Percentiles rank a stretch among this genome's conserved stretches.
Conservation (phyloP, 2,113 vertebrate species). For the Syngnathoides biaculeatus region DNA sequence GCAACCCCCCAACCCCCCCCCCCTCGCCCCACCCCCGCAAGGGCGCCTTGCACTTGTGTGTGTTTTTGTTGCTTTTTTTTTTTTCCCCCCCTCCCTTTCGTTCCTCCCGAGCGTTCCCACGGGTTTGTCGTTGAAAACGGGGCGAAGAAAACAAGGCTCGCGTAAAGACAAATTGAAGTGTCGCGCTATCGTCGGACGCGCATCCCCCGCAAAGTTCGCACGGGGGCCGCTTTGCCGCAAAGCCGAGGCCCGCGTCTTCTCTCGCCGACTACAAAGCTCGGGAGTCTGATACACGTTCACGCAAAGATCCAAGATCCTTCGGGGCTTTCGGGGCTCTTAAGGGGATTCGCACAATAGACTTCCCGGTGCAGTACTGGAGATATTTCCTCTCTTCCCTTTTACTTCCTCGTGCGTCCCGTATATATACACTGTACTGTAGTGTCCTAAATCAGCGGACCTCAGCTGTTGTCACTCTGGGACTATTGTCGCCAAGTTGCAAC, state of each 20-base stretch:
- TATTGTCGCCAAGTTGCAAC: neutral
- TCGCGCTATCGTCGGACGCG: neutral
- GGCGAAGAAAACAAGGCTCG: neutral
- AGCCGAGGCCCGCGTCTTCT: conserved; percentile 11
- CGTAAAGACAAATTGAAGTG: neutral
- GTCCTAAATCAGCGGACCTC: conserved; percentile 39
- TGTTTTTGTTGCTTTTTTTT: neutral
- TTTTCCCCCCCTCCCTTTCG: neutral
- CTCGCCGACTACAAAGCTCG: conserved; percentile 8
- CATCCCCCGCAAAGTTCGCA: conserved; percentile 37
- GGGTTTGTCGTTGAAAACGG: neutral
- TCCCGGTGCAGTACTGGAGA: conserved; percentile 40
- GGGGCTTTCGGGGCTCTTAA: conserved; percentile 30
- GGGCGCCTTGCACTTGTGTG: conserved; percentile 6
- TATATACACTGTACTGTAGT: neutral
- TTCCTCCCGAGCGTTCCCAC: no score
- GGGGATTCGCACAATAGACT: conserved; percentile 47
- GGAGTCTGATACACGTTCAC: conserved; percentile 13
- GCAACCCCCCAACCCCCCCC: neutral
- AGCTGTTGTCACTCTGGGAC: neutral
- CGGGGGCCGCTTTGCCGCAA: conserved; percentile 32
- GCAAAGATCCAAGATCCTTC: conserved; percentile 17
- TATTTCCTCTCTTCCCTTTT: conserved; percentile 44
- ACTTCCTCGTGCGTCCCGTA: conserved; percentile 23
- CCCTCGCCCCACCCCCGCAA: neutral